These are phyloP conservation scores for Sceloporus tristichus DNA, from an alignment of 2,113 vertebrate species.

Conservation along the genomic window DNA sequence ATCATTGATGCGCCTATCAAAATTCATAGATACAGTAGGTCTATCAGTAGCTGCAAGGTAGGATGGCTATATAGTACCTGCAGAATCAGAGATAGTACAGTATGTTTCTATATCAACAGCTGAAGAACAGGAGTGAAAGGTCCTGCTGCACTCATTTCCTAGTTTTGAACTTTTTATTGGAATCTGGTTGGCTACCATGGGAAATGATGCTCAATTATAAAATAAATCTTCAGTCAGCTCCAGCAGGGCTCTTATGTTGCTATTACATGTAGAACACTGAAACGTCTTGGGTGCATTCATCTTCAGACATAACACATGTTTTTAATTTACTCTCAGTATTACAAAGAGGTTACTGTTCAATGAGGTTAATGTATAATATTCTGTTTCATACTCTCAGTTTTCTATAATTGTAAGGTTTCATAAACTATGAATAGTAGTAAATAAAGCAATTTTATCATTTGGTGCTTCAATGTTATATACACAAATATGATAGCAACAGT, in stretches of 20 bases:
- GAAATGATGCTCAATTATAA: neutral
- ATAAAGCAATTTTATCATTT: neutral
- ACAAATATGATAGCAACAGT: neutral
- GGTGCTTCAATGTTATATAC: neutral
- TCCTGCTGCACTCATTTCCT: neutral
- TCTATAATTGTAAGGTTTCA: neutral
- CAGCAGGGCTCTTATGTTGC: constrained; percentile 20
- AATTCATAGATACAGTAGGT: neutral
- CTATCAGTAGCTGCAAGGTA: neutral
- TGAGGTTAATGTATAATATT: neutral
- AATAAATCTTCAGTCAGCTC: neutral
- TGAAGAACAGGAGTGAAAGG: neutral
- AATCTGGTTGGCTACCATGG: neutral
- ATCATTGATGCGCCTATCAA: too few species aligned
- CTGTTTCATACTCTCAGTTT: neutral
- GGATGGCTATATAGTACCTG: neutral
- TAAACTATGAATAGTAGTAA: neutral
- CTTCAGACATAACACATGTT: neutral
- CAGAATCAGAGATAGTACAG: too few species aligned
- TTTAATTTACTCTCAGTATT: neutral
- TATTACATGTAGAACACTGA: neutral
- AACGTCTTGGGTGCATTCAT: neutral
- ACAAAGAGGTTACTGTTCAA: neutral
- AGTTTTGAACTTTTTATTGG: neutral
- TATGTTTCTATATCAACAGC: neutral